phyloP scores from a whole-genome alignment of 2,888 invertebrate genomes.

The Anthophora plumipes region DNA sequence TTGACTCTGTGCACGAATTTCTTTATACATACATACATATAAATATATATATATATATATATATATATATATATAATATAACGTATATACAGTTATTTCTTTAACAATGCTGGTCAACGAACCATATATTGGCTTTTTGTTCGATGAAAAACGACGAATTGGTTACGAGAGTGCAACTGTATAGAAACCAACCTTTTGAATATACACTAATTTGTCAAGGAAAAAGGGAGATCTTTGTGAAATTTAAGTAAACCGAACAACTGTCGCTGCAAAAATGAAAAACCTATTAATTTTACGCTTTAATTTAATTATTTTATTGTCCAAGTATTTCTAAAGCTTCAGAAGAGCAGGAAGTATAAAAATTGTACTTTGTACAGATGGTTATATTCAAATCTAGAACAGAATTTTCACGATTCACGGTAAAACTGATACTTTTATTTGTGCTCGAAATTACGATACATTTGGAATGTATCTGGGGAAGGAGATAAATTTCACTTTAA shows the following conservation, averaged over 20 bases:
- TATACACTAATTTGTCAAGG: constrained; percentile 4
- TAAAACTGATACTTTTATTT: background rate
- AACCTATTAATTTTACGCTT: background rate
- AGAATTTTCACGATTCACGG: background rate
- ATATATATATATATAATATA: background rate
- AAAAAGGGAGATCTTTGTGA: background rate
- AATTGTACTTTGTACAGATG: background rate
- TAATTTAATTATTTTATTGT: background rate
- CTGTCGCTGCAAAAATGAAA: background rate
- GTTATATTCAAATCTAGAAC: background rate
- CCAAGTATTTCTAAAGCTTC: background rate
- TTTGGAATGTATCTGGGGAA: background rate
- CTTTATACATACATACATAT: background rate
- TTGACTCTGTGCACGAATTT: constrained; percentile 24
- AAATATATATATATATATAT: background rate
- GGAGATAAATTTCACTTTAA: background rate
- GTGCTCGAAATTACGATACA: background rate
- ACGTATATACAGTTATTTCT: background rate
- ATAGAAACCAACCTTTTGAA: constrained; percentile 3
- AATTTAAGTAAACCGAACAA: background rate
- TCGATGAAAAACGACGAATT: constrained; percentile 32
- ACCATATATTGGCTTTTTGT: constrained; percentile 41
- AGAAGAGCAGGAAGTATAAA: background rate
- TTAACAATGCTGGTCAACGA: constrained; percentile 24
- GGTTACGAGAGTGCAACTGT: background rate